Evolutionary conservation across 2,113 vertebrate species (phyloP), one percentile per base, ranked within the genome.

Genomic region (Apodemus speciosus): DNA sequence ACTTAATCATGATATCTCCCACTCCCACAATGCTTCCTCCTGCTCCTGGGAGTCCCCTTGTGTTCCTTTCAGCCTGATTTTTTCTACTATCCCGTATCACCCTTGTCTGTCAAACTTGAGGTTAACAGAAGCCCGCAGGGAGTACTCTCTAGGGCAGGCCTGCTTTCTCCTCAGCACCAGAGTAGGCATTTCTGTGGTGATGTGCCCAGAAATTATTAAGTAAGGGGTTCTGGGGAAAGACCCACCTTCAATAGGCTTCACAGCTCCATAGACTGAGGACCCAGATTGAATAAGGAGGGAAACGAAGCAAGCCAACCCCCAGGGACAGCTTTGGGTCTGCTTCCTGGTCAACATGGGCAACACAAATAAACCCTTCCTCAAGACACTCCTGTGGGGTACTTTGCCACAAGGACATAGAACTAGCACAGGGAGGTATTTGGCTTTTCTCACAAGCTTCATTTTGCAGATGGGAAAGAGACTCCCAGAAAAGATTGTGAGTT

Each of bases 1-100:
- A 69, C 77, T 93, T 92, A 89, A 95, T 85, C 16, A 90, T 75
- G 32, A 72, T 66, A 68, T 85, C 81, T 85, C 51, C 66, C 49
- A 51, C 20, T 68, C 64, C 40, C 43, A 76, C 32, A 89, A 77
- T 49, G 46, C 88, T 90, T 69, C 2, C 6, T 87, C n/a, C 2
- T 58, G 25, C 73, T 87, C 71, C 43, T 21, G 35, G 46, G 38
- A n/a, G 16, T 46, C 38, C 23, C 21, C 43, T 35, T 85, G 38
- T 46, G 2, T 14, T 91, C 1, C 13, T 91, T 3, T 10, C 21
- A 7, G 21, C 20, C 20, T 79, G 81, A 38, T 89, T 88, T 75
- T 56, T 49, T 71, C 64, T 51, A 38, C 25, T 14, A 30, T 71
- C 35, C 38, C n/a, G 10, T 9, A 56, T 6, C 49, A 40, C 83